Conservation (phyloP, 2,797 vertebrate genomes). For the Etheostoma nigrum region DNA sequence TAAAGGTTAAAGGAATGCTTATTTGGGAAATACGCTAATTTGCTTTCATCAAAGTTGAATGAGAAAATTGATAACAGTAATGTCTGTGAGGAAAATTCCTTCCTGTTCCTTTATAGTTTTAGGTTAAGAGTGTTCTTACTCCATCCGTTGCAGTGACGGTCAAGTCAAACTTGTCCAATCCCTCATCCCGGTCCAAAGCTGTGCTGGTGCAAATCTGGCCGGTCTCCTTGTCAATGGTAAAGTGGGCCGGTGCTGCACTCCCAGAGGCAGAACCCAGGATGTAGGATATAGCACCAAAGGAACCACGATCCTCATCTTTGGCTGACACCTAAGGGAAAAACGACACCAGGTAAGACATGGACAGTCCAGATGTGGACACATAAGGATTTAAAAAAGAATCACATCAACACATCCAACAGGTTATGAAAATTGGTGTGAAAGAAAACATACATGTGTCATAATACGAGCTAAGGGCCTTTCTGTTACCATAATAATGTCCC, state of each 20-base stretch:
- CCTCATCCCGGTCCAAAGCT: slow-evolving; percentile 91
- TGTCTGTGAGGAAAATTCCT: background rate
- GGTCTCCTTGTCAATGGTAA: slow-evolving; percentile 88
- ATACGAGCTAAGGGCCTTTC: slow-evolving; percentile 60
- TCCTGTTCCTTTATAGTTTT: background rate
- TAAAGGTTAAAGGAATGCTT: background rate
- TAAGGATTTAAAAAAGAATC: slow-evolving; percentile 29
- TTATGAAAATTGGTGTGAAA: slow-evolving; percentile 31
- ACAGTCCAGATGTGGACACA: slow-evolving; percentile 23
- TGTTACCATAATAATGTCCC: slow-evolving; percentile 67
- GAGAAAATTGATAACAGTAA: background rate
- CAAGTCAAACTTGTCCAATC: slow-evolving; percentile 89
- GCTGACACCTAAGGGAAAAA: slow-evolving; percentile 89
- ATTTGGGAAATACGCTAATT: background rate
- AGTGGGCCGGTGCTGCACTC: slow-evolving; percentile 82
- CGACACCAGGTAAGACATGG: slow-evolving; percentile 44
- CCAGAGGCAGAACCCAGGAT: slow-evolving; percentile 88
- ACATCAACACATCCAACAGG: slow-evolving; percentile 32
- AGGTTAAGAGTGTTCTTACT: slow-evolving; percentile 82
- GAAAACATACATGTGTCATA: slow-evolving; percentile 55
- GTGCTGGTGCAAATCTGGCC: slow-evolving; percentile 92
- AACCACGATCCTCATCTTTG: slow-evolving; percentile 92
- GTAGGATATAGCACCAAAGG: slow-evolving; percentile 91
- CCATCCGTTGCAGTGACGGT: slow-evolving; percentile 93
- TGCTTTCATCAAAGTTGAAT: background rate